A percentile compares a stretch with the other conserved stretches of the same genome.
Conservation (phyloP, 1,140 invertebrate genomes). For the Mya arenaria region DNA sequence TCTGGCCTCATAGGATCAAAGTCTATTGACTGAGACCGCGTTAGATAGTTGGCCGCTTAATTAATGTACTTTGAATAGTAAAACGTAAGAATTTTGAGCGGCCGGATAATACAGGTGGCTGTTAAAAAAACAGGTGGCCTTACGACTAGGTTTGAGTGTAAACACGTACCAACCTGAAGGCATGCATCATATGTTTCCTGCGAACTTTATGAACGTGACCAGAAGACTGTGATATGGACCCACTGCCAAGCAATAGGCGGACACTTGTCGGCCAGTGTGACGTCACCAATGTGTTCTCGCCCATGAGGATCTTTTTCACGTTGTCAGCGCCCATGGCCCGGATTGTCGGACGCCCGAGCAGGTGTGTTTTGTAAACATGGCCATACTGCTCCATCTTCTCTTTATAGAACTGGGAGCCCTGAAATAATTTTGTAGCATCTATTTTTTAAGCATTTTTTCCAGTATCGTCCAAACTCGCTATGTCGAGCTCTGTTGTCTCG, state of each 20-base stretch:
- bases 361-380: slow-evolving; percentile 70
- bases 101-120: too few species aligned
- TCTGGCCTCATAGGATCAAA: too few species aligned
- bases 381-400: slow-evolving; percentile 59
- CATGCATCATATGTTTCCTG: slow-evolving; percentile 52
- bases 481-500: too few species aligned
- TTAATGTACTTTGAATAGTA: too few species aligned
- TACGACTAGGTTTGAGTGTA: background rate
- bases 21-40: too few species aligned
- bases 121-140: background rate
- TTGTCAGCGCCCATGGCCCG: slow-evolving; percentile 66
- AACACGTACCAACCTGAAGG: slow-evolving; percentile 33
- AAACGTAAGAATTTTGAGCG: too few species aligned
- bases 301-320: slow-evolving; percentile 60
- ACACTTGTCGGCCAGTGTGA: slow-evolving; percentile 54
- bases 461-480: too few species aligned
- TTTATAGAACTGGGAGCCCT: slow-evolving; percentile 56
- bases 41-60: too few species aligned
- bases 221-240: slow-evolving; percentile 43
- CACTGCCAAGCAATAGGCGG: slow-evolving; percentile 57
- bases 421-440: background rate
- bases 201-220: slow-evolving; percentile 56
- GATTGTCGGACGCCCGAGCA: slow-evolving; percentile 65
- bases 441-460: too few species aligned
- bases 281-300: slow-evolving; percentile 61